phyloP scores from a whole-genome alignment of 2,888 invertebrate species.

The Plagiodera versicolora region DNA sequence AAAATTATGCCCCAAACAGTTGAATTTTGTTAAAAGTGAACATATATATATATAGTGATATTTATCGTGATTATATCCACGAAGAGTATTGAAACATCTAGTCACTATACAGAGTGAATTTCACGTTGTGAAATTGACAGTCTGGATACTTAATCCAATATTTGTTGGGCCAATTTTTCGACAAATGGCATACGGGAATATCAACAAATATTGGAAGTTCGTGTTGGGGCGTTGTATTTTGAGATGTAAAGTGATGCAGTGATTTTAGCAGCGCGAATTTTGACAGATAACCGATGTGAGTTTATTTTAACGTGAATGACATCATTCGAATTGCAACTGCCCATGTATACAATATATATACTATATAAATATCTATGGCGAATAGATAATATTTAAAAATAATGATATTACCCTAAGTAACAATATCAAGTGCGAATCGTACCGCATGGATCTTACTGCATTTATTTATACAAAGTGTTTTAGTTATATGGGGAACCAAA shows the following conservation, averaged over 20 bases:
- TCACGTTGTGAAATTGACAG: no score
- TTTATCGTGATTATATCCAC: no score
- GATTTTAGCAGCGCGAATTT: constrained; percentile 20
- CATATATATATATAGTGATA: no score
- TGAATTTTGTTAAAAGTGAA: no score
- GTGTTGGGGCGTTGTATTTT: not conserved
- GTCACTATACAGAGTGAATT: no score
- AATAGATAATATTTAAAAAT: constrained; percentile 51
- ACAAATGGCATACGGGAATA: no score
- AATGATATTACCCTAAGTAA: constrained; percentile 51
- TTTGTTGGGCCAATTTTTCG: no score
- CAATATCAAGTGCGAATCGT: constrained; percentile 50
- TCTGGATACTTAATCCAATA: no score
- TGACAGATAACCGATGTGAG: constrained; percentile 38
- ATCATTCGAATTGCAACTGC: constrained; percentile 48
- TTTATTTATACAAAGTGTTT: not conserved
- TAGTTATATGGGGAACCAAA: no score
- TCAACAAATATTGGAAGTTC: no score
- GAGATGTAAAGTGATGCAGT: not conserved
- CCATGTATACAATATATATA: constrained; percentile 46
- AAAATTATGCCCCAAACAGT: no score
- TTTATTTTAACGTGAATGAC: constrained; percentile 41
- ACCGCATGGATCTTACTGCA: constrained; percentile 39
- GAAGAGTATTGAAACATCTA: no score
- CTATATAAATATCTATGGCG: constrained; percentile 51